These are phyloP conservation scores for Dasysyrphus albostriatus DNA, from an alignment of 2,888 invertebrate genomes.

Conservation along the genomic window DNA sequence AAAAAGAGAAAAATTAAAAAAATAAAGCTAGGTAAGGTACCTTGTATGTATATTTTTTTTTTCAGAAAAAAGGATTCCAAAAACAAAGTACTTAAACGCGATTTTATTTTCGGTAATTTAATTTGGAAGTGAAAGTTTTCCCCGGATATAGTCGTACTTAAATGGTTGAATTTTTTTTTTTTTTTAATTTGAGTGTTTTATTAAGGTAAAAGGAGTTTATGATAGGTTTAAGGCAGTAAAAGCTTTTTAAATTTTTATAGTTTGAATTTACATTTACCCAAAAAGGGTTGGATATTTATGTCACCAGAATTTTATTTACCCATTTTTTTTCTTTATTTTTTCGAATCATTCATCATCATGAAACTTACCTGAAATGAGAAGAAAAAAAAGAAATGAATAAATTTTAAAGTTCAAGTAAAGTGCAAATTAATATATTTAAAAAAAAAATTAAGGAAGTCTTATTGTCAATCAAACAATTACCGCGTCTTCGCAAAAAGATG, in stretches of 20 bases:
- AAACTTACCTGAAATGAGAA: constrained; percentile 69
- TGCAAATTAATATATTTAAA: background rate
- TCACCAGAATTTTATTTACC: background rate
- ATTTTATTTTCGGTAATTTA: constrained; percentile 70
- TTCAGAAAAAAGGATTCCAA: constrained; percentile 39
- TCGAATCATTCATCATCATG: constrained; percentile 1
- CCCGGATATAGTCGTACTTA: constrained; percentile 28
- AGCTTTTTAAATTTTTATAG: constrained; percentile 43
- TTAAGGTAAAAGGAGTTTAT: constrained; percentile 6
- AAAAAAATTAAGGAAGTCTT: background rate
- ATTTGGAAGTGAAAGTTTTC: constrained; percentile 56
- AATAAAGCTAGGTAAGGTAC: too few species aligned
- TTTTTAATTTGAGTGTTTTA: constrained; percentile 12
- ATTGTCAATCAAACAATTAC: background rate
- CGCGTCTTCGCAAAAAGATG: too few species aligned
- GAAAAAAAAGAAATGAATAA: constrained; percentile 18
- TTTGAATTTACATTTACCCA: background rate
- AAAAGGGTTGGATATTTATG: background rate
- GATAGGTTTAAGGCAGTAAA: constrained; percentile 15
- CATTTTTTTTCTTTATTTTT: background rate
- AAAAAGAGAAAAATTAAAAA: constrained; percentile 43
- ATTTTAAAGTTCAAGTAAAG: background rate
- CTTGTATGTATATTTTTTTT: background rate
- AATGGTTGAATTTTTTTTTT: constrained; percentile 35
- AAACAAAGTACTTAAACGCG: constrained; percentile 64